Conservation (phyloP, 2,888 invertebrate genomes). For the Venusia cambrica region DNA sequence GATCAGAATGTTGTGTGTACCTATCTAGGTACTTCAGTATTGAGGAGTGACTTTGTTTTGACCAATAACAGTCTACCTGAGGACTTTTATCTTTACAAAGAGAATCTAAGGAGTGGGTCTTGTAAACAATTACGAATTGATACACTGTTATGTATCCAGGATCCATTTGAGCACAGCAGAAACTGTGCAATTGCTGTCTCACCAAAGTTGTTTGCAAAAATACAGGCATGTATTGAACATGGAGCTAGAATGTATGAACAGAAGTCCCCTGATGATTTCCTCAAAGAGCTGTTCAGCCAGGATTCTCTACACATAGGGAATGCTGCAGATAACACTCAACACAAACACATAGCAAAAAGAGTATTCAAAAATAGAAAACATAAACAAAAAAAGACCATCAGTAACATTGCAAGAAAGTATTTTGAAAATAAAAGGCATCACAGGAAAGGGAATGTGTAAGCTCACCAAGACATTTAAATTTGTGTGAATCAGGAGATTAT, state of each 20-base stretch:
- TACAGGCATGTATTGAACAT: slow-evolving; percentile 33
- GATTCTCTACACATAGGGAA: not conserved
- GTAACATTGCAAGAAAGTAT: not conserved
- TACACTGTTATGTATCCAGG: slow-evolving; percentile 78
- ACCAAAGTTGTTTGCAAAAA: slow-evolving; percentile 30
- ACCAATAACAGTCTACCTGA: slow-evolving; percentile 30
- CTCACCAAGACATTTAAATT: too few species aligned
- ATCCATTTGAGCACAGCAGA: slow-evolving; percentile 81
- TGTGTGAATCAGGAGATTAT: too few species aligned
- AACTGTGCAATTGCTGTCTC: slow-evolving; percentile 62
- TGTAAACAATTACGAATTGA: slow-evolving; percentile 46
- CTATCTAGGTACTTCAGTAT: slow-evolving; percentile 73
- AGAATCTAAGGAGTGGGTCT: slow-evolving; percentile 32
- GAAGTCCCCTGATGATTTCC: slow-evolving; percentile 27
- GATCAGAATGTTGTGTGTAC: slow-evolving; percentile 79
- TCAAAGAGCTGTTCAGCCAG: slow-evolving; percentile 32
- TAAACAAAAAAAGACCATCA: slow-evolving; percentile 8
- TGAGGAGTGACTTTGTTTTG: slow-evolving; percentile 50
- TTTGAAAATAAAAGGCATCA: slow-evolving; percentile 3
- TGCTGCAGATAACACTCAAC: not conserved
- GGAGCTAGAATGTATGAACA: slow-evolving; percentile 37
- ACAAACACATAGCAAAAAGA: slow-evolving; percentile 1
- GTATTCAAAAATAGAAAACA: slow-evolving; percentile 13
- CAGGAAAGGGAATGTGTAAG: too few species aligned
- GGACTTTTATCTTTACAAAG: slow-evolving; percentile 62